Conservation (phyloP, 2,113 vertebrate genomes). For the Pollimyrus isidori region DNA sequence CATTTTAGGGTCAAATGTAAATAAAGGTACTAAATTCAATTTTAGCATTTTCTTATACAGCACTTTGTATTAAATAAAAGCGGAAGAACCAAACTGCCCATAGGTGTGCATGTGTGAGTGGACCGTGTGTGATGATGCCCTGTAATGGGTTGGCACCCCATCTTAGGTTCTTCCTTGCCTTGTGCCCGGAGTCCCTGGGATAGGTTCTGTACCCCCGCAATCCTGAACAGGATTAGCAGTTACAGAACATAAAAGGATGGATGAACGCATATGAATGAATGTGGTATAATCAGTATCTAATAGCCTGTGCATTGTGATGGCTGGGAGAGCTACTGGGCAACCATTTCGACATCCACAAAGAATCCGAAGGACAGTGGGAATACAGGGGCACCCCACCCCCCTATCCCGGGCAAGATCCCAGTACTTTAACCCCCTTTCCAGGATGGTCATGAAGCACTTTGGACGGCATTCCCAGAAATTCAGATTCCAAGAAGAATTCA, state of each 20-base stretch:
- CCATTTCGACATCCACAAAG: background rate
- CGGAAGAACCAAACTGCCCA: background rate
- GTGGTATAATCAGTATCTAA: background rate
- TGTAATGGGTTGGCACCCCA: background rate
- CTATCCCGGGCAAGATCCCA: background rate
- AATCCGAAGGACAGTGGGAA: background rate
- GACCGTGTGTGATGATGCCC: background rate
- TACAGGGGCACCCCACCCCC: background rate
- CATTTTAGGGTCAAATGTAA: background rate
- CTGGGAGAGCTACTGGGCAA: background rate
- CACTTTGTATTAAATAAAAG: background rate
- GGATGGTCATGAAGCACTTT: background rate
- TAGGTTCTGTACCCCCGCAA: background rate
- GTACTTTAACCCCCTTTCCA: conserved; percentile 50
- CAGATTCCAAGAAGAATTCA: conserved; percentile 33
- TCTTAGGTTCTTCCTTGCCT: background rate
- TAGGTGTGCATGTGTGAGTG: background rate
- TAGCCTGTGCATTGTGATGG: background rate
- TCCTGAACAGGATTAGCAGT: background rate
- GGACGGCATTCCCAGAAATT: background rate
- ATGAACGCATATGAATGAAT: background rate
- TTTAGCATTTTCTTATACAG: background rate
- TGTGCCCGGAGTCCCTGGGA: background rate
- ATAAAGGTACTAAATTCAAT: background rate
- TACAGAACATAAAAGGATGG: background rate